Evolutionary conservation across 1,140 invertebrate genomes (phyloP).

Genomic region (Dinothrombium tinctorium): DNA sequence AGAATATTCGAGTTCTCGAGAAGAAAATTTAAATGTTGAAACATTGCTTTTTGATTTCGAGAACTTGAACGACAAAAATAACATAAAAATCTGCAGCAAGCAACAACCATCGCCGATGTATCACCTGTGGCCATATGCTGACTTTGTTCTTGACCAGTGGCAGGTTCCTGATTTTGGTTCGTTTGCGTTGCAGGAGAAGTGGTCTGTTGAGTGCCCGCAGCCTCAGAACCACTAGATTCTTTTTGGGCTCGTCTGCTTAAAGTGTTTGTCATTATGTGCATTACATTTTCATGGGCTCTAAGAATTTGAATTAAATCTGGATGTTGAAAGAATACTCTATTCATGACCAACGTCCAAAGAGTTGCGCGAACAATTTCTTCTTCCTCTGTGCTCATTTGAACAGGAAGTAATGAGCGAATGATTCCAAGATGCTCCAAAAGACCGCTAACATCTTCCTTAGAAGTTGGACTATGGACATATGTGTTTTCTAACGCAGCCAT

Average conservation of each 20-base stretch:
- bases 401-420: constrained; percentile 75
- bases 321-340: constrained; percentile 99
- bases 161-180: neutral
- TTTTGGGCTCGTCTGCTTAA: constrained; percentile 55
- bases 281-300: constrained; percentile 94
- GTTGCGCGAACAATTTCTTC: constrained; percentile 87
- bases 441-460: constrained; percentile 64
- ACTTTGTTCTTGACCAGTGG: neutral
- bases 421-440: constrained; percentile 90
- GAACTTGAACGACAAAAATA: constrained; percentile 96
- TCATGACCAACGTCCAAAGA: constrained; percentile 94
- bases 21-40: constrained; percentile 93
- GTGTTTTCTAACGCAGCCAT: constrained; percentile 80
- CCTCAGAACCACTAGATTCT: constrained; percentile 23
- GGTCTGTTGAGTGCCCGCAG: too few relatives aligned
- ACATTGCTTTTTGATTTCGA: constrained; percentile 99
- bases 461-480: constrained; percentile 84
- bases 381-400: constrained; percentile 96
- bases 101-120: constrained; percentile 96
- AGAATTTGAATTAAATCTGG: constrained; percentile 91
- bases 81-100: constrained; percentile 92
- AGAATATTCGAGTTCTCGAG: constrained; percentile 97
- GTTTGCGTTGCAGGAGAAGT: neutral
- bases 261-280: constrained; percentile 99
- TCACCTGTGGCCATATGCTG: constrained; percentile 2